Conservation (phyloP, 2,888 invertebrate species). For the Myathropa florea region DNA sequence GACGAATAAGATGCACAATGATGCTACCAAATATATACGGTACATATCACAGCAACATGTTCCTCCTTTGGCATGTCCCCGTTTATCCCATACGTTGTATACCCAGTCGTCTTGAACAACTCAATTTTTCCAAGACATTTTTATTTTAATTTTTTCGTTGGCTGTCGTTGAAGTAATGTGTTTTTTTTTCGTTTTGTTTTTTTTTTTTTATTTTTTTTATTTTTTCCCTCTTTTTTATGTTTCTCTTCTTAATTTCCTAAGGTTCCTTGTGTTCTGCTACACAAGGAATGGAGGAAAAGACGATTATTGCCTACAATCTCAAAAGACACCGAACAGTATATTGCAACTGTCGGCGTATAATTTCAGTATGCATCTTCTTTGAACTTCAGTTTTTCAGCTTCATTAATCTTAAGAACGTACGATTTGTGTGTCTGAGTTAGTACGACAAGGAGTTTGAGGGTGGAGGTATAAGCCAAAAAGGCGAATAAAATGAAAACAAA, state of each 20-base stretch:
- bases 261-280: conserved; percentile 15
- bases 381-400: conserved; percentile 63
- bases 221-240: conserved; percentile 9
- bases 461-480: conserved; percentile 7
- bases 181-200: conserved; percentile 2
- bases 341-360: conserved; percentile 61
- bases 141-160: conserved; percentile 43
- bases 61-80: conserved; percentile 26
- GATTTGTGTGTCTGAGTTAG: background rate
- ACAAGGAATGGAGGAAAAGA: conserved; percentile 25
- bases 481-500: conserved; percentile 5
- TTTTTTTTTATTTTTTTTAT: background rate
- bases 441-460: conserved; percentile 7
- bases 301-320: conserved; percentile 47
- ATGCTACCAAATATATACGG: conserved; percentile 43
- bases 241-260: conserved; percentile 38
- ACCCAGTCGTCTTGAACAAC: conserved; percentile 50
- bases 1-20: conserved; percentile 38
- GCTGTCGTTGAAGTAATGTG: conserved; percentile 50
- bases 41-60: conserved; percentile 49
- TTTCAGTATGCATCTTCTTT: conserved; percentile 57
- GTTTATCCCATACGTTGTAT: conserved; percentile 18
- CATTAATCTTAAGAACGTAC: conserved; percentile 52
- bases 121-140: conserved; percentile 56
- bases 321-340: conserved; percentile 53